Conservation (phyloP, 2,113 vertebrate genomes). For the Otus sunia region DNA sequence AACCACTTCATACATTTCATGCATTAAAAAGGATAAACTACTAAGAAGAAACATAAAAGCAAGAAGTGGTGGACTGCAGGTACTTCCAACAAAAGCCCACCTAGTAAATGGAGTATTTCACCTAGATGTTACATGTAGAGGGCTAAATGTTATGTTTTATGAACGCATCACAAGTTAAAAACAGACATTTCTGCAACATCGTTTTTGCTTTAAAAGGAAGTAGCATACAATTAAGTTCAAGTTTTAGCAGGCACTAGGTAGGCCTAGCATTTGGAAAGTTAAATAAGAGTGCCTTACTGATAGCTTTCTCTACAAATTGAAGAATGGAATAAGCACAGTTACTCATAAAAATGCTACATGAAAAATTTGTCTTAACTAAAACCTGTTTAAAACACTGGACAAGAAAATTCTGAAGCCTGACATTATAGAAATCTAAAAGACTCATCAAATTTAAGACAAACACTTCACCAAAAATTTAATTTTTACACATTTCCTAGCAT, state of each 20-base stretch:
- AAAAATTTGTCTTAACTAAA: background rate
- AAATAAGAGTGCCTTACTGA: background rate
- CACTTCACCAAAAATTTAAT: background rate
- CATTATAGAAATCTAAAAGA: background rate
- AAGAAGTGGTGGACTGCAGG: background rate
- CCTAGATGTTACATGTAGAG: accelerated
- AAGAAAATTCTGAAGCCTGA: background rate
- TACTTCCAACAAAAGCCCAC: background rate
- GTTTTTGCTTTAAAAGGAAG: background rate
- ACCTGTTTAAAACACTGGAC: background rate
- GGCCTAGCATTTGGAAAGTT: background rate
- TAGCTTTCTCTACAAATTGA: background rate
- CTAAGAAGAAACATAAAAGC: background rate
- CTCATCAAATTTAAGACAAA: background rate
- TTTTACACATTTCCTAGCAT: background rate
- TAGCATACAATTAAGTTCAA: background rate
- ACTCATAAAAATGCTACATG: background rate
- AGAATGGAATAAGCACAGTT: background rate
- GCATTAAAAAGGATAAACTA: background rate
- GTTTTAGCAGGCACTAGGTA: background rate
- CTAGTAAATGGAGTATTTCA: background rate
- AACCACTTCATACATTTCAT: background rate
- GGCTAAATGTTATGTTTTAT: background rate
- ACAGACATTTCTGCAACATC: background rate
- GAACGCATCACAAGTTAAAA: background rate